A percentile compares a stretch with the other conserved stretches of the same genome.
Evolutionary conservation across 1,140 invertebrate genomes (phyloP).

Genomic region (Nautilus pompilius): DNA sequence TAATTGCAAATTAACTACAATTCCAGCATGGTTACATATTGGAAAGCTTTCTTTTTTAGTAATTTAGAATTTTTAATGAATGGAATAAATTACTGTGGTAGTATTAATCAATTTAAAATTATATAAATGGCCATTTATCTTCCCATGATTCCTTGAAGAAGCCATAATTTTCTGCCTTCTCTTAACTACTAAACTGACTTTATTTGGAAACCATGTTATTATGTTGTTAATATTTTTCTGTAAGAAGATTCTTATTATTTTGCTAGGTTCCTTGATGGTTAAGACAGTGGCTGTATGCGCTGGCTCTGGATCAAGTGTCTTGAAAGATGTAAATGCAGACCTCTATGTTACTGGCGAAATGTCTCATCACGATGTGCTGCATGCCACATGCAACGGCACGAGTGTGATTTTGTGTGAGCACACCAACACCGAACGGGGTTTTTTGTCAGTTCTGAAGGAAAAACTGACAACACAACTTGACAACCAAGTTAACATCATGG

Average conservation of each 20-base stretch:
- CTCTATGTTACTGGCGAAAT: conserved; percentile 91
- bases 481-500: conserved; percentile 63
- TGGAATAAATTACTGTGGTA: no score
- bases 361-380: conserved; percentile 92
- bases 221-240: no score
- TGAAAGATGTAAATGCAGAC: conserved; percentile 71
- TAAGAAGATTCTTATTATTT: background rate
- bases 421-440: conserved; percentile 92
- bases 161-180: no score
- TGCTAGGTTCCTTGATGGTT: conserved; percentile 49
- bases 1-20: no score
- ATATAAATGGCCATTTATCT: no score
- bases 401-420: conserved; percentile 90
- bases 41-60: no score
- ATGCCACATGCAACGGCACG: conserved; percentile 62
- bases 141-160: no score
- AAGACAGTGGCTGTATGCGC: conserved; percentile 79
- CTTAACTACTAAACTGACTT: no score
- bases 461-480: conserved; percentile 55
- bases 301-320: conserved; percentile 75
- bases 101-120: no score
- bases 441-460: conserved; percentile 59
- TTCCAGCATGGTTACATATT: no score
- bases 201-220: no score
- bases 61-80: no score